Base-by-base conservation (phyloP, 2,888 invertebrate genomes). In the Tillus elongatus region DNA sequence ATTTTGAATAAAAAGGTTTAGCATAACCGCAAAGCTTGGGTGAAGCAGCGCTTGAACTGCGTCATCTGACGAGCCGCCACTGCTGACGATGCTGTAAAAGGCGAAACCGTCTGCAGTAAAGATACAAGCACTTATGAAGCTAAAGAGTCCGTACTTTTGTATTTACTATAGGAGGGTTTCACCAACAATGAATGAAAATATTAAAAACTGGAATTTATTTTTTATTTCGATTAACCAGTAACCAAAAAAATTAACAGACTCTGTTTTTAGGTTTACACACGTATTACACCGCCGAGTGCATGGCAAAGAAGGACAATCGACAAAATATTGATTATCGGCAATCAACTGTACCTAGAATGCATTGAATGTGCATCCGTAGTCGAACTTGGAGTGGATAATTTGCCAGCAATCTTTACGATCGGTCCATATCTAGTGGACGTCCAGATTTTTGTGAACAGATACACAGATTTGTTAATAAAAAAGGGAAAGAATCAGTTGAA, bases 201-300 rank as follows among this genome's bases (percentile, higher is more conserved):
- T n/a, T n/a, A n/a, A n/a, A n/a, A n/a, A n/a, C n/a, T n/a, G n/a
- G n/a, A n/a, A n/a, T n/a, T n/a, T n/a, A n/a, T n/a, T n/a, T n/a
- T n/a, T 9, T 19, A 9, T 19, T 19, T 6, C 9, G 24, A 4
- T 31, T n/a, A 29, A 3, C 8, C 4, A 12, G 14, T 33, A 29
- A n/a, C n/a, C n/a, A n/a, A n/a, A 19, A 29, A 29, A 29, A 9
- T 4, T 29, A 6, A 6, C 29, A 29, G 10, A 29, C 8, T 4
- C 10, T 10, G 10, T 30, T 44, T 43, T 3, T 37, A 57, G 57
- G 53, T 77, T 0, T 81, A 81, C 46, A 69, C 77, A 0, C 72
- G 76, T 51, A 76, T 81, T 44, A 77, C 79, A 2, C 73, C 75
- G 1, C 72, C 78, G 0, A 73, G 72, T 35, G 67, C 72, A 0